Conservation (phyloP, 2,797 vertebrate genomes). For the Malacoctenus gilli region DNA sequence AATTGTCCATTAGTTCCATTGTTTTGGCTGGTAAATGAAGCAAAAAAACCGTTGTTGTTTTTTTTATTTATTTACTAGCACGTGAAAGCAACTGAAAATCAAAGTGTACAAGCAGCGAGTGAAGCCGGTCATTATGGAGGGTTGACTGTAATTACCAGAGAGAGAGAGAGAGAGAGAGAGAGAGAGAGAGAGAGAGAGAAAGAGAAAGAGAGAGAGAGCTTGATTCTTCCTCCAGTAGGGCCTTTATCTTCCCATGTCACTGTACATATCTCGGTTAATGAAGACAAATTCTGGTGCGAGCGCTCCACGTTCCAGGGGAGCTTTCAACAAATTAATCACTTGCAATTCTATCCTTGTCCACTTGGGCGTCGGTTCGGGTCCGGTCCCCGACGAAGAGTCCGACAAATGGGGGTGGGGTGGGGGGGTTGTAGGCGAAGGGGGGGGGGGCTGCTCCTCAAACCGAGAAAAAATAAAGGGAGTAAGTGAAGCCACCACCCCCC, state of each 20-base stretch:
- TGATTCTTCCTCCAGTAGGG: slow-evolving; percentile 50
- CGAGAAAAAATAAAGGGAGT: slow-evolving; percentile 78
- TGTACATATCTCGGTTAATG: slow-evolving; percentile 76
- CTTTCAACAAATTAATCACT: slow-evolving; percentile 78
- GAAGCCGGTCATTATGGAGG: too few relatives aligned
- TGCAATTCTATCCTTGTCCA: slow-evolving; percentile 80
- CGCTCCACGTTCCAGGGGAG: slow-evolving; percentile 66
- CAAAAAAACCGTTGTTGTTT: slow-evolving; percentile 29
- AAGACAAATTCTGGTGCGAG: slow-evolving; percentile 79
- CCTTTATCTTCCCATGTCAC: slow-evolving; percentile 71
- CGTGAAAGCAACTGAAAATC: neutral
- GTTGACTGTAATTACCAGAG: too few relatives aligned
- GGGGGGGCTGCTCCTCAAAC: slow-evolving; percentile 57
- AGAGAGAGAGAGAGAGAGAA: too few relatives aligned
- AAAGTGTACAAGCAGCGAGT: too few relatives aligned
- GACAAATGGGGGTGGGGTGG: too few relatives aligned
- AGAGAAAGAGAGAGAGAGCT: slow-evolving; percentile 2
- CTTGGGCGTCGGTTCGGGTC: slow-evolving; percentile 72
- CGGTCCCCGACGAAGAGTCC: slow-evolving; percentile 46
- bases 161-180: too few relatives aligned
- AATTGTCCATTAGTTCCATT: slow-evolving; percentile 47
- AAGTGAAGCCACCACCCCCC: slow-evolving; percentile 20
- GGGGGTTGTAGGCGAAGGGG: too few relatives aligned
- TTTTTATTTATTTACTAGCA: too few relatives aligned
- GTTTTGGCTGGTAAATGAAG: slow-evolving; percentile 56